These are phyloP conservation scores for Lamellibrachia columna DNA, from an alignment of 2,888 invertebrate genomes.

Conservation along the genomic window DNA sequence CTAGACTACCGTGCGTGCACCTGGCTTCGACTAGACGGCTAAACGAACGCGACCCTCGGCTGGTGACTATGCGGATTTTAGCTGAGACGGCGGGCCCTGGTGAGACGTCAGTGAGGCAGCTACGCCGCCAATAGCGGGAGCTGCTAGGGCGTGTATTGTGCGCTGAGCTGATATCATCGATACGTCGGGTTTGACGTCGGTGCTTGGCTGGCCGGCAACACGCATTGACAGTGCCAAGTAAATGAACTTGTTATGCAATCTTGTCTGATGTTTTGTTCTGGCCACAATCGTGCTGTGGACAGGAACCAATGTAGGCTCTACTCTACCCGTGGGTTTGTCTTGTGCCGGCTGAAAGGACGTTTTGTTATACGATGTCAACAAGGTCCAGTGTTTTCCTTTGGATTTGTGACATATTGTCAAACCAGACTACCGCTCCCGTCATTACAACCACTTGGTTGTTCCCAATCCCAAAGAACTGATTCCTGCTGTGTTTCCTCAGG, in stretches of 20 bases:
- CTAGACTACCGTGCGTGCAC: not conserved
- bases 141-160: not conserved
- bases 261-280: not conserved
- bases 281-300: not conserved
- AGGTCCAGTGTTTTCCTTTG: not conserved
- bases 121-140: not conserved
- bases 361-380: not conserved
- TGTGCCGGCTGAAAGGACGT: not conserved
- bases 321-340: not conserved
- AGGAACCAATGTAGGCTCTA: not conserved
- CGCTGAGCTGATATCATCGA: not conserved
- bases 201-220: not conserved
- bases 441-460: not conserved
- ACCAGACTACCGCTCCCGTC: no score
- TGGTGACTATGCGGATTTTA: not conserved
- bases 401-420: not conserved
- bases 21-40: not conserved
- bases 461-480: not conserved
- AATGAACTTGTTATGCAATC: not conserved
- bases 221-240: not conserved
- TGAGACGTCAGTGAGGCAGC: not conserved
- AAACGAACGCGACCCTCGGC: not conserved
- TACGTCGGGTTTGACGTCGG: not conserved
- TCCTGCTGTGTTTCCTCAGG: not conserved
- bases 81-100: not conserved